phyloP scores from a whole-genome alignment of 2,888 invertebrate genomes.

The Drosophila pseudotakahashii region DNA sequence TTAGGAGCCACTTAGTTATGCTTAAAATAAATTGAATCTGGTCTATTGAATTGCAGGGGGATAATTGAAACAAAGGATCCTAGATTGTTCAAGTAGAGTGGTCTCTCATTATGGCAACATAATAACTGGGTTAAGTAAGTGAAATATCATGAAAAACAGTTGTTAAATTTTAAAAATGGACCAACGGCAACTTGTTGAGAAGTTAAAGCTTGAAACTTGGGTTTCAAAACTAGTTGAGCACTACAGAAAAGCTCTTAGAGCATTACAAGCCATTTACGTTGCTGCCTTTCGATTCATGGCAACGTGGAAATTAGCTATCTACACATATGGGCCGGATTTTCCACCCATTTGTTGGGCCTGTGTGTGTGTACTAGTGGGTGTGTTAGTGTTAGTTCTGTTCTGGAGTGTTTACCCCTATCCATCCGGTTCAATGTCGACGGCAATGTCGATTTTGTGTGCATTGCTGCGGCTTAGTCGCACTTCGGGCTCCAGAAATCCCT shows the following conservation, averaged over 20 bases:
- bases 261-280: constrained; percentile 35
- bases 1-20: constrained; percentile 17
- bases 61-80: background rate
- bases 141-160: too few species aligned
- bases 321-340: constrained; percentile 21
- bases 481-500: constrained; percentile 4
- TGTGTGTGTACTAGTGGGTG: constrained; percentile 2
- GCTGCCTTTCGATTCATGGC: constrained; percentile 24
- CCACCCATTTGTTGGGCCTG: background rate
- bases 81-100: background rate
- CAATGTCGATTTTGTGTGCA: constrained; percentile 38
- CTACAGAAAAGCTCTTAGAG: constrained; percentile 18
- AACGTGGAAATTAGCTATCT: constrained; percentile 57
- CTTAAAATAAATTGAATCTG: constrained; percentile 12
- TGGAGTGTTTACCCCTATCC: constrained; percentile 12
- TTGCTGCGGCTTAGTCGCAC: constrained; percentile 45
- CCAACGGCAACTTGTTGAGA: constrained; percentile 1
- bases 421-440: constrained; percentile 35
- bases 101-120: too few species aligned
- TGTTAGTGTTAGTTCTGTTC: background rate
- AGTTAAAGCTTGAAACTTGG: constrained; percentile 23
- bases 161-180: background rate
- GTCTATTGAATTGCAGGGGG: constrained; percentile 7
- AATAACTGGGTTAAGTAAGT: background rate
- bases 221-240: constrained; percentile 8